Evolutionary conservation across 2,888 invertebrate genomes (phyloP).

Genomic region (Venustoraphidia nigricollis): DNA sequence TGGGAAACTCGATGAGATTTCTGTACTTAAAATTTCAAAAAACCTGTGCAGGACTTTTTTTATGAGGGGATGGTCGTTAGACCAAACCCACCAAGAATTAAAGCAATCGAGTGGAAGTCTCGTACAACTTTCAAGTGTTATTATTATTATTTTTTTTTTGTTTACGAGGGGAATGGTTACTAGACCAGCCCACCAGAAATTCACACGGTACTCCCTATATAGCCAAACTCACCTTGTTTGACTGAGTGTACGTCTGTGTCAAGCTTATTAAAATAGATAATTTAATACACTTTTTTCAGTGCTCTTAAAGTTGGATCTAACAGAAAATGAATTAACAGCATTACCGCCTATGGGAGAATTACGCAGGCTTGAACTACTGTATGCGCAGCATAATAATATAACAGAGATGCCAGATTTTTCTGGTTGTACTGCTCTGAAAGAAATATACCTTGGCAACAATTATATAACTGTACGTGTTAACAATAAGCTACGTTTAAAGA

Average conservation of each 20-base stretch:
- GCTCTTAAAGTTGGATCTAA: slow-evolving; percentile 56
- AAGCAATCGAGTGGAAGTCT: too few relatives aligned
- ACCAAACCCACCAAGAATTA: too few relatives aligned
- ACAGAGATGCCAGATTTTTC: slow-evolving; percentile 56
- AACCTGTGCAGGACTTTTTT: too few relatives aligned
- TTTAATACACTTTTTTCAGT: slow-evolving; percentile 27
- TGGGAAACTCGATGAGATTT: too few relatives aligned
- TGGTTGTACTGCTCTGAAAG: slow-evolving; percentile 60
- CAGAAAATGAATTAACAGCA: slow-evolving; percentile 49
- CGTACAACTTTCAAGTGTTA: too few relatives aligned
- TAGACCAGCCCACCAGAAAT: too few relatives aligned
- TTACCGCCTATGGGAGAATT: slow-evolving; percentile 56
- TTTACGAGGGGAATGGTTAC: too few relatives aligned
- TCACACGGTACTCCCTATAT: too few relatives aligned
- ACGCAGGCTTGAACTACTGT: slow-evolving; percentile 56
- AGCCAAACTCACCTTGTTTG: too few relatives aligned
- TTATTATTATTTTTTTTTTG: too few relatives aligned
- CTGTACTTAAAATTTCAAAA: too few relatives aligned
- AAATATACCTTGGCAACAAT: slow-evolving; percentile 74
- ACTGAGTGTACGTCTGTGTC: neutral
- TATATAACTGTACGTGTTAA: slow-evolving; percentile 43
- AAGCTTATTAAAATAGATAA: neutral
- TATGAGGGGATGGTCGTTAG: too few relatives aligned
- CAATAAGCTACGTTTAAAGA: neutral
- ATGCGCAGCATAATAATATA: slow-evolving; percentile 72